A percentile compares a stretch with the other conserved stretches of the same genome.
These are phyloP conservation scores for Eueremaeus valkanovi DNA, from an alignment of 2,888 invertebrate species.

Conservation along the genomic window DNA sequence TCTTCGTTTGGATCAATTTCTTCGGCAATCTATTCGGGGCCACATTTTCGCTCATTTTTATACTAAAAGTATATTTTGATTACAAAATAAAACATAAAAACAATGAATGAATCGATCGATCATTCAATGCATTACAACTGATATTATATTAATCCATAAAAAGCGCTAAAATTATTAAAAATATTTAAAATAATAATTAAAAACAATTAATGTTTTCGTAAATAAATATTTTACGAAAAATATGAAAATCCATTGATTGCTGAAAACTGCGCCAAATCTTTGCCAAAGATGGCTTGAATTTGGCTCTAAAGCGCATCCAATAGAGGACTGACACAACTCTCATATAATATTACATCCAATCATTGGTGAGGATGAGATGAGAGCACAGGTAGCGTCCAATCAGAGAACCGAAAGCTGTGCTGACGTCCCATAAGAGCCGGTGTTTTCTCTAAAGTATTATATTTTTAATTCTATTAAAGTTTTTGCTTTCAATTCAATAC, in stretches of 20 bases:
- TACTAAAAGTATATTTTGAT: too few relatives aligned
- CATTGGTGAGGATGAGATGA: too few relatives aligned
- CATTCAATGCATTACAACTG: too few relatives aligned
- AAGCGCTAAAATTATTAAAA: too few relatives aligned
- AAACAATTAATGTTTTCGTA: too few relatives aligned
- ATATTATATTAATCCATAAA: too few relatives aligned
- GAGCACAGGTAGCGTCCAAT: too few relatives aligned
- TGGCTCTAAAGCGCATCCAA: neutral
- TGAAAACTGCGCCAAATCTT: neutral
- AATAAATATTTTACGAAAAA: too few relatives aligned
- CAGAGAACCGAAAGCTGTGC: neutral
- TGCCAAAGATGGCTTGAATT: neutral
- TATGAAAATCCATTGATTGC: neutral
- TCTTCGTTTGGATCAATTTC: neutral
- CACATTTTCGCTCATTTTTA: neutral
- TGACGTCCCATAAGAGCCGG: slow-evolving; percentile 21
- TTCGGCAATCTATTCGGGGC: neutral
- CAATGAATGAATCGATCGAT: too few relatives aligned
- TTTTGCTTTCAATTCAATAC: slow-evolving; percentile 13
- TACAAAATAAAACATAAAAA: too few relatives aligned
- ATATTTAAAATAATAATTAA: too few relatives aligned
- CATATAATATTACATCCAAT: neutral
- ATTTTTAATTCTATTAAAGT: neutral
- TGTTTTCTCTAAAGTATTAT: neutral
- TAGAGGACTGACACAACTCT: slow-evolving; percentile 3